Percentiles rank a stretch among this genome's conserved stretches.
Conservation (phyloP, 1,140 invertebrate genomes). For the Armadillidium nasatum region DNA sequence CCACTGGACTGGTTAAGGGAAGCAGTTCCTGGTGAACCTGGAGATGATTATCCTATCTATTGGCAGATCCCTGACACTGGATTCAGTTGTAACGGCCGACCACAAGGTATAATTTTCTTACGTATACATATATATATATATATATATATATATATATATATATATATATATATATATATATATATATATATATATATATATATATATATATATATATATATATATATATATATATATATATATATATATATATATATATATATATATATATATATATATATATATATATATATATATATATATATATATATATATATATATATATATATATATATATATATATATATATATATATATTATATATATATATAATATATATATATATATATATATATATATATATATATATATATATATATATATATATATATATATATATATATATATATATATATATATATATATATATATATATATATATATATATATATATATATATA, state of each 20-base stretch:
- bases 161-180: too few species aligned
- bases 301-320: neutral
- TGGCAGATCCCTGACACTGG: conserved; percentile 60
- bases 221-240: neutral
- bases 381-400: too few species aligned
- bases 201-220: neutral
- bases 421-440: too few species aligned
- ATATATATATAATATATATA: too few species aligned
- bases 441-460: too few species aligned
- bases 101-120: neutral
- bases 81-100: conserved; percentile 59
- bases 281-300: neutral
- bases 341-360: too few species aligned
- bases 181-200: too few species aligned
- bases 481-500: too few species aligned
- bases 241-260: neutral
- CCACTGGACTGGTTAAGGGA: conserved; percentile 55
- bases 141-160: neutral
- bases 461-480: too few species aligned
- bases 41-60: conserved; percentile 65
- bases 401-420: too few species aligned
- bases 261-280: neutral
- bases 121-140: neutral
- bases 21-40: conserved; percentile 66
- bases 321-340: conserved; percentile 26